Percentiles rank a stretch among this genome's conserved stretches.
Evolutionary conservation across 2,113 vertebrate species (phyloP).

Genomic region (Epinephelus moara): DNA sequence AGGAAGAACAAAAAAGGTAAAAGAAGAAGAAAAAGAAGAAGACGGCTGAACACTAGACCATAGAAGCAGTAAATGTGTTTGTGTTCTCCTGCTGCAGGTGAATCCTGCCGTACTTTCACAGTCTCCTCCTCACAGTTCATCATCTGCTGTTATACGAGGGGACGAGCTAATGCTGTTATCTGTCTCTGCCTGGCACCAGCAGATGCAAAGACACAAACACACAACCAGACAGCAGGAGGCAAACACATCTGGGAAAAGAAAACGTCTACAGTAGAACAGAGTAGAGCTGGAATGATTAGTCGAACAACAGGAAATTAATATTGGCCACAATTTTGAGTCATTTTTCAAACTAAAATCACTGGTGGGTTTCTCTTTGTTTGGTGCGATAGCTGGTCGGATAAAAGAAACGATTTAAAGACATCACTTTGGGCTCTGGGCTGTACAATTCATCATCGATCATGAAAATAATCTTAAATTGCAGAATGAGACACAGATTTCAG

Average conservation of each 20-base stretch:
- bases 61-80: background rate
- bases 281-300: background rate
- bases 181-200: background rate
- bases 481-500: background rate
- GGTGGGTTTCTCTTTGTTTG: background rate
- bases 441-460: background rate
- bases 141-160: conserved; percentile 5
- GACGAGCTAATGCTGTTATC: background rate
- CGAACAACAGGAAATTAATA: background rate
- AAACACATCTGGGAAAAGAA: background rate
- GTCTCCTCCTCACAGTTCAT: conserved; percentile 4
- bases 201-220: conserved; percentile 12
- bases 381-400: background rate
- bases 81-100: conserved; percentile 3
- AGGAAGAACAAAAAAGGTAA: background rate
- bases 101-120: background rate
- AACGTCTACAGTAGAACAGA: background rate
- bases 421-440: background rate
- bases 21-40: background rate
- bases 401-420: background rate
- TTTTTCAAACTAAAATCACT: background rate
- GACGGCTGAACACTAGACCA: background rate
- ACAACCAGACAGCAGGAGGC: background rate
- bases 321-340: background rate
- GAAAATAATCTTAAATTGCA: background rate